Conservation (phyloP, 2,888 invertebrate species). For the Eupithecia insigniata region DNA sequence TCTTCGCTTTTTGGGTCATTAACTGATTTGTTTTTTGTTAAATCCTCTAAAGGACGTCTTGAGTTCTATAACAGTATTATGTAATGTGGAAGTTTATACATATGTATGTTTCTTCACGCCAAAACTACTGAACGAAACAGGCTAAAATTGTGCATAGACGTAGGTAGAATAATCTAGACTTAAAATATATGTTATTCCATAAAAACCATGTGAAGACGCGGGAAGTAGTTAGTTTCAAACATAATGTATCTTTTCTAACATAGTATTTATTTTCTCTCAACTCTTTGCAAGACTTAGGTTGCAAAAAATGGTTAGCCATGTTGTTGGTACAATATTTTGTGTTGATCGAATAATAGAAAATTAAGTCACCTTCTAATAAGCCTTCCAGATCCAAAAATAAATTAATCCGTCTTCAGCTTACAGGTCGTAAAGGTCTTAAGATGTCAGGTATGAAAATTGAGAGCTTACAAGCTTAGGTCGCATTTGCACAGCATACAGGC, state of each 20-base stretch:
- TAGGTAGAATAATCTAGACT: too few relatives aligned
- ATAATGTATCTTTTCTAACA: too few relatives aligned
- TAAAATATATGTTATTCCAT: too few relatives aligned
- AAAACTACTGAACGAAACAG: background rate
- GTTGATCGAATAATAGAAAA: background rate
- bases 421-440: slow-evolving; percentile 39
- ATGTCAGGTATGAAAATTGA: slow-evolving; percentile 50
- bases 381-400: background rate
- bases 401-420: slow-evolving; percentile 24
- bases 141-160: background rate
- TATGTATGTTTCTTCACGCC: background rate
- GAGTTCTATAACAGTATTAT: too few relatives aligned
- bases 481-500: slow-evolving; percentile 10
- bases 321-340: background rate
- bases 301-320: too few relatives aligned
- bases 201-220: too few relatives aligned
- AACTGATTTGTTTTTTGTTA: too few relatives aligned
- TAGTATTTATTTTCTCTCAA: background rate
- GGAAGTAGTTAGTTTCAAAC: background rate
- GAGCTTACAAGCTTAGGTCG: slow-evolving; percentile 36
- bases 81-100: background rate
- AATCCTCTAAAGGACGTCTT: too few relatives aligned
- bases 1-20: too few relatives aligned
- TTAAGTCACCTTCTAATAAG: background rate
- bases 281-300: too few relatives aligned